Conservation (phyloP, 2,888 invertebrate species). For the Acrobasis suavella region DNA sequence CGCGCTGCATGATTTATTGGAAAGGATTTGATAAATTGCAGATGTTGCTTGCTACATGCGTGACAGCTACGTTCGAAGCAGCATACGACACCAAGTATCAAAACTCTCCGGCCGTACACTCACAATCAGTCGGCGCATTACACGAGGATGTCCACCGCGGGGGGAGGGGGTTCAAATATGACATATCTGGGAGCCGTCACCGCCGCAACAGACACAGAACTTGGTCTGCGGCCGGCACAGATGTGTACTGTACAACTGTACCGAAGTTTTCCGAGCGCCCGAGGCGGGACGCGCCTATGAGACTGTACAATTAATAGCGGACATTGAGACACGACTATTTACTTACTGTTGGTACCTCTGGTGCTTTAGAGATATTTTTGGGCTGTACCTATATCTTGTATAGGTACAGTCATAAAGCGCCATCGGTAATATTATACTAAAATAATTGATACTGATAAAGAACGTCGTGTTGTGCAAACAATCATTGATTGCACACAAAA, state of each 20-base stretch:
- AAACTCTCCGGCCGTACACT: constrained; percentile 39
- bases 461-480: no score
- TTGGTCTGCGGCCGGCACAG: constrained; percentile 76
- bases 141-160: constrained; percentile 64
- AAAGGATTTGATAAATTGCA: no score
- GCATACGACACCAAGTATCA: constrained; percentile 39
- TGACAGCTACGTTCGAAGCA: not conserved
- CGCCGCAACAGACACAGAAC: constrained; percentile 72
- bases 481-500: no score
- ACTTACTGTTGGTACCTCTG: constrained; percentile 55
- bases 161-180: constrained; percentile 65
- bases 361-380: constrained; percentile 2
- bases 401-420: no score
- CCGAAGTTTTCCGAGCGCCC: constrained; percentile 69
- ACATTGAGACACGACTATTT: constrained; percentile 76
- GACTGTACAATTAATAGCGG: constrained; percentile 65
- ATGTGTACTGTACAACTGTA: constrained; percentile 52
- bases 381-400: no score
- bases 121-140: constrained; percentile 66
- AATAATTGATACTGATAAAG: no score
- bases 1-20: no score
- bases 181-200: constrained; percentile 77
- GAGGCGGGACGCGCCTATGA: constrained; percentile 62
- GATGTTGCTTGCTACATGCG: no score
- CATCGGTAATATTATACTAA: no score